Evolutionary conservation across 1,140 invertebrate genomes (phyloP), one percentile per base, ranked within the genome.

Genomic region (Drosophila rufa): DNA sequence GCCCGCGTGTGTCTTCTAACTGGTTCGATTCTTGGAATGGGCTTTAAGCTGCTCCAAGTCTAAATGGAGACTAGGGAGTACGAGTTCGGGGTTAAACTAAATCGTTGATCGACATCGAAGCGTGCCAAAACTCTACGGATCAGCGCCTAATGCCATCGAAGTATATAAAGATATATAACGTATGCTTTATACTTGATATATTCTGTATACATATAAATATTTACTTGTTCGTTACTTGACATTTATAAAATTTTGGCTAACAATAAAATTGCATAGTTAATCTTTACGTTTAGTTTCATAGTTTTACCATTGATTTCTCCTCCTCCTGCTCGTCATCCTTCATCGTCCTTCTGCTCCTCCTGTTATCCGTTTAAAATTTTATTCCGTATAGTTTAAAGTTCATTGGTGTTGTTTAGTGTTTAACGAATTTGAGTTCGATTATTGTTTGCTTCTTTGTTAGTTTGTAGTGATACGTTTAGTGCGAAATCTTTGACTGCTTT

Each of bases 211-310:
- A 80, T 74, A 89, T 89, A 83, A 89, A 87, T 89, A 64, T 76
- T 87, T 89, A 83, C 76, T 79, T 77, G 86, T 71, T 86, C 82
- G 82, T 83, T 87, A 87, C 83, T 87, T 87, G 83, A 89, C 84
- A 89, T 84, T 89, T 89, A 89, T 90, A 89, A 90, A 89, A 89
- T 84, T 90, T 89, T 90, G 85, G 85, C 85, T 89, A 89, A 90
- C 85, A 89, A 90, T 89, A 89, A 84, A 90, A 89, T 89, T 89
- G 79, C 85, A 90, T 89, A 89, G 74, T 89, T 84, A 80, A 64
- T 76, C 64, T 51, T 67, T 79, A 67, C 65, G 58, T 75, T 80
- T 82, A 82, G 74, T 82, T 87, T 62, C 69, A 82, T 79, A 85
- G 79, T 79, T 85, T 71, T 79, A 79, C 74, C 81, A 78, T 78